Evolutionary conservation across 2,113 vertebrate genomes (phyloP), one percentile per base, ranked within the genome.

Genomic region (Entomyzon cyanotis): DNA sequence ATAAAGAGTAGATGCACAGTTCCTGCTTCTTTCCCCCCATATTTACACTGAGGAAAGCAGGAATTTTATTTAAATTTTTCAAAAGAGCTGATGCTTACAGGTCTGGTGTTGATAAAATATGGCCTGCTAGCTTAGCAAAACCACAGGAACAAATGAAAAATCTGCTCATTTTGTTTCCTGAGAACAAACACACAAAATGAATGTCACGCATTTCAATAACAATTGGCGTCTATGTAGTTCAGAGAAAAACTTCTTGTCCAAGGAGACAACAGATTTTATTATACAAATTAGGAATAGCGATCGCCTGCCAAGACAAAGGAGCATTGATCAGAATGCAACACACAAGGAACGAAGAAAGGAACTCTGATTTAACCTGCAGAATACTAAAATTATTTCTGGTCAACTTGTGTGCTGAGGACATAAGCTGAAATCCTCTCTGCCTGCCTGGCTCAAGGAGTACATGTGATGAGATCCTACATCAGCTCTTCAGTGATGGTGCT

Each of bases 111-210:
- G 47, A 95, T 83, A 90, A 95, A 91, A 94, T 55, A 91, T 14
- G 68, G 85, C 24, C 82, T 93, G 33, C 24, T 90, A 95, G 55
- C 82, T 86, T 94, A 81, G 87, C 55, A 94, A 84, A 94, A 87
- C 58, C 59, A 80, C 60, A 58, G 3, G 63, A 95, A 88, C 68
- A 88, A 71, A 83, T 83, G 87, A 95, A 91, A 95, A 93, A 96
- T 83, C 63, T 94, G 75, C 39, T 94, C 9, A 74, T 90, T 95
- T 83, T 14, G 20, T 75, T 95, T 91, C 87, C 79, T 77, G 59
- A 95, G 90, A 95, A 88, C 85, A 95, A 94, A 91, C 82, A 95
- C 21, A 86, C 33, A 67, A 91, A 94, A 96, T 86, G 35, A 94
- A 91, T 84, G 89, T 70, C 80, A 81, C 0, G 0, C 90, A 95